Evolutionary conservation across 2,113 vertebrate species (phyloP), one percentile per base, ranked within the genome.

Genomic region (Erinaceus europaeus): DNA sequence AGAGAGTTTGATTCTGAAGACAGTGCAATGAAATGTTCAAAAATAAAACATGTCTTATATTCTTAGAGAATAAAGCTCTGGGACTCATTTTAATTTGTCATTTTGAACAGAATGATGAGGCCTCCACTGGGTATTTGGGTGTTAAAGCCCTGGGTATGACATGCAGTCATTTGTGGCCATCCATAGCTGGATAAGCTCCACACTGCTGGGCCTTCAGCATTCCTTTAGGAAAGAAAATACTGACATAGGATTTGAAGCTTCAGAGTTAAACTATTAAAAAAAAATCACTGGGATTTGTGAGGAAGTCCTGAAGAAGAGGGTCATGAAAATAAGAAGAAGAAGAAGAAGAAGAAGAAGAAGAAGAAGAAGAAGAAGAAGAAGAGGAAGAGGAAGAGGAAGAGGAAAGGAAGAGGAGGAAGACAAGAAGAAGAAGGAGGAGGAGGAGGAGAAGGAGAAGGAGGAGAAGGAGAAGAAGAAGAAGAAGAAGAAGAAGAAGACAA

Each of bases 31-130:
- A 42, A 90, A 90, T 72, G 72, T 73, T 61, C 80, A 76, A 85
- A 91, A 91, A 93, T 89, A 91, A 95, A 95, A 95, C 84, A 87
- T 62, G 50, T 88, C 86, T 90, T 90, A 18, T 8, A 82, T 40
- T 94, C 92, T 92, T 91, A 67, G 90, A 93, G 94, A 94, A 18
- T 25, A 85, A 80, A 82, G 68, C 40, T 59, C 75, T 75, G 67
- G 55, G 71, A 52, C 93, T 40, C 55, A 0, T 95, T 96, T 88
- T 93, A 34, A 94, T 73, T 67, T 94, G 67, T 36, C 81, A 78
- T 93, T 55, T 94, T 88, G 62, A 93, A 53, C 64, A 88, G 52
- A 50, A 82, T 79, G 69, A 82, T 79, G 69, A 91, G 85, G 65
- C 84, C 50, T 90, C 78, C 15, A 32, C 67, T 73, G 75, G 62